Evolutionary conservation across 2,888 invertebrate species (phyloP), one percentile per base, ranked within the genome.

Genomic region (Trissoscelio sp.): DNA sequence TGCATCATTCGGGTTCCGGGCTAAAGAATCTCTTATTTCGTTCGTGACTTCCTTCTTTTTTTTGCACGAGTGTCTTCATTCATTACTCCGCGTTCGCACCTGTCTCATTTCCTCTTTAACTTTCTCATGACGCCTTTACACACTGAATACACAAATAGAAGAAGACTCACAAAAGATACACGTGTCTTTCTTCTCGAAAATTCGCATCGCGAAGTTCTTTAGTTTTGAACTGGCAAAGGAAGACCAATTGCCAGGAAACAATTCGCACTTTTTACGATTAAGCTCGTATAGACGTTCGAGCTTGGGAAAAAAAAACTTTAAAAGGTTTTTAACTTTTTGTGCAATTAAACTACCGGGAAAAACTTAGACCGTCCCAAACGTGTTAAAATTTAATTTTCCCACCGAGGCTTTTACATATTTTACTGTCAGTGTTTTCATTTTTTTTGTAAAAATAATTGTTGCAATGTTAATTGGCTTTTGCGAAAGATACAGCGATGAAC

Each of bases 261-360:
- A 81, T 81, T 81, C 72, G 72, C 81, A 75, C 81, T 77, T 81
- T 81, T 72, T 81, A 72, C 75, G 72, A 81, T 81, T 81, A 77
- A 77, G 62, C 72, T 53, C 58, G 69, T 69, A 72, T 60, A 75
- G 64, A 66, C 66, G 62, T 58, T 42, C 60, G 62, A 37, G 62
- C 28, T 31, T 34, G n/a, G n/a, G n/a, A n/a, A 28, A 51, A 58
- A 53, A 74, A 74, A 69, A 60, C 62, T 69, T 62, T 72, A 64
- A 70, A 75, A 79, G 73, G 79, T 79, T 81, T 81, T 66, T 66
- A 81, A 81, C 75, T 81, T 75, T 81, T 81, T 80, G 58, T 31
- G 34, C 18, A 42, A 75, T 66, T 46, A 58, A 62, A 60, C 73
- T 53, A 44, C 12, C 1, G 37, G 16, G 64, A 58, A 70, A 70